Conservation (phyloP, 2,888 invertebrate genomes). For the Drosophila nigricruria region DNA sequence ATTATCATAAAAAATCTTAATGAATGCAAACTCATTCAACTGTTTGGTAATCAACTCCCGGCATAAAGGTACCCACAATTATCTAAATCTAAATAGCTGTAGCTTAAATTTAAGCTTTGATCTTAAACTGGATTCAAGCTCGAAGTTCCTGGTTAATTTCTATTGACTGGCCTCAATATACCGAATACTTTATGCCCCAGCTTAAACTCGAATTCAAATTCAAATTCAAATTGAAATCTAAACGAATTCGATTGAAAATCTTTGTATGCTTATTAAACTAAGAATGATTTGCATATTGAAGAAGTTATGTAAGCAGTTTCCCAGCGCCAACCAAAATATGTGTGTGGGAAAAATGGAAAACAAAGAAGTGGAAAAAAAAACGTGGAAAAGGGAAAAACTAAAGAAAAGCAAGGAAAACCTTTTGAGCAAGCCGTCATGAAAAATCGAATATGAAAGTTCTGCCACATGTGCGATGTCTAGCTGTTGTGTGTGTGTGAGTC, state of each 20-base stretch:
- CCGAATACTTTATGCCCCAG: background rate
- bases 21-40: too few species aligned
- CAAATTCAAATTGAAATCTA: constrained; percentile 3
- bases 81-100: background rate
- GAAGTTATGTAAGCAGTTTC: constrained; percentile 49
- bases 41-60: background rate
- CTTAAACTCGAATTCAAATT: background rate
- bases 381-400: background rate
- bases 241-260: constrained; percentile 19
- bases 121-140: background rate
- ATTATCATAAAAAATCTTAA: too few species aligned
- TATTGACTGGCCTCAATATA: background rate
- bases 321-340: constrained; percentile 15
- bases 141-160: background rate
- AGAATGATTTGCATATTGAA: constrained; percentile 46
- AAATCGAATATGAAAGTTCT: constrained; percentile 73
- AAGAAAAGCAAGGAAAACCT: constrained; percentile 35
- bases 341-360: background rate
- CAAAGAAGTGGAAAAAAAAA: background rate
- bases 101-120: background rate
- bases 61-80: background rate
- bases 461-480: constrained; percentile 47
- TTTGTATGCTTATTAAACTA: constrained; percentile 37
- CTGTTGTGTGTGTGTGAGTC: constrained; percentile 11
- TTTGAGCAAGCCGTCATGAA: constrained; percentile 59